Percentiles rank a stretch among this genome's conserved stretches.
Conservation (phyloP, 2,113 vertebrate species). For the Melanocharis versteri region DNA sequence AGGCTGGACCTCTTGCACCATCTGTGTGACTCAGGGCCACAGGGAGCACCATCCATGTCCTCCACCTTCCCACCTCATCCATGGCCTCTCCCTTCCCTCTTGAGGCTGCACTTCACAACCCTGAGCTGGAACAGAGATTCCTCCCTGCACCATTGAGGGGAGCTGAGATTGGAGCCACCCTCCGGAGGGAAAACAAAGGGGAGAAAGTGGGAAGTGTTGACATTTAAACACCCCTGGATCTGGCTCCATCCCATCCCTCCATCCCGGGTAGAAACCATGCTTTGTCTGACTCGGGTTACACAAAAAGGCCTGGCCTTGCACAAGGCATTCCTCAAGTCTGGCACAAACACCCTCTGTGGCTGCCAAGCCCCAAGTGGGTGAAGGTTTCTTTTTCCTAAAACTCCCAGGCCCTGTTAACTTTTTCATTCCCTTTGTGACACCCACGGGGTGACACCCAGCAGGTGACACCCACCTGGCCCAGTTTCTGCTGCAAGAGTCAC, state of each 20-base stretch:
- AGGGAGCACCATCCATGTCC: not conserved
- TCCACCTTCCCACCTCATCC: not conserved
- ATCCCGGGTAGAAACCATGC: accelerated
- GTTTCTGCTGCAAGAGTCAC: not conserved
- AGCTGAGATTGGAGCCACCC: not conserved
- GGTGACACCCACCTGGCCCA: not conserved
- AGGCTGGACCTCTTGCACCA: not conserved
- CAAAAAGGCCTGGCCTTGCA: not conserved
- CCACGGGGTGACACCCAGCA: not conserved
- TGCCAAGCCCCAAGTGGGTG: constrained; percentile 31
- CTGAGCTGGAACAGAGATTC: not conserved
- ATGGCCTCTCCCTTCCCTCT: not conserved
- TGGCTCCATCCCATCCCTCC: not conserved
- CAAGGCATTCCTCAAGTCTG: not conserved
- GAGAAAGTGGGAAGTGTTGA: not conserved
- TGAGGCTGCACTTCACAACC: not conserved
- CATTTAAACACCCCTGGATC: not conserved
- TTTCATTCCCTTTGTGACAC: not conserved
- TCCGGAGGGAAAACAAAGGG: not conserved
- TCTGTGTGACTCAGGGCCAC: not conserved
- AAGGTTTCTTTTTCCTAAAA: not conserved
- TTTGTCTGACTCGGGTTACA: not conserved
- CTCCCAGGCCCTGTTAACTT: not conserved
- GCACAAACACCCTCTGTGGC: not conserved
- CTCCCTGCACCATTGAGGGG: not conserved